Conservation (phyloP, 1,140 invertebrate species). For the Ericerus pela region DNA sequence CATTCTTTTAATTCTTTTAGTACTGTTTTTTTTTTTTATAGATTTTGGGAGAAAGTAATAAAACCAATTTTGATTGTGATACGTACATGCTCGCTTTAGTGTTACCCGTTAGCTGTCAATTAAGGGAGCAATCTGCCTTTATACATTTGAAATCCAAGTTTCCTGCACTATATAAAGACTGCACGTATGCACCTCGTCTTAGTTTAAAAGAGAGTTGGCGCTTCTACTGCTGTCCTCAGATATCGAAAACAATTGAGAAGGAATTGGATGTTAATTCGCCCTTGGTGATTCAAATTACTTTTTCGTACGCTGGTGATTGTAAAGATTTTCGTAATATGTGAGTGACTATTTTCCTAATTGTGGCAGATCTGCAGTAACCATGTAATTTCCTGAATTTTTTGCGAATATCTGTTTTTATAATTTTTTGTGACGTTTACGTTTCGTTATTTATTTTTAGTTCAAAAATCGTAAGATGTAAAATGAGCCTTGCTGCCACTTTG, state of each 20-base stretch:
- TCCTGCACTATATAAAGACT: background rate
- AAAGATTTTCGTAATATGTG: background rate
- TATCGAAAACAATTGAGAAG: background rate
- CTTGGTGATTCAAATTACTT: conserved; percentile 1
- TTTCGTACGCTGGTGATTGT: background rate
- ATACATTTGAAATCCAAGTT: background rate
- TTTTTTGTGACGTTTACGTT: too few species aligned
- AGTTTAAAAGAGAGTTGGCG: background rate
- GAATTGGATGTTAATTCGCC: background rate
- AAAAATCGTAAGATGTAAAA: too few species aligned
- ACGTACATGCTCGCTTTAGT: background rate
- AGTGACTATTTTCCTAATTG: too few species aligned
- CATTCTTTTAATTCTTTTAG: too few species aligned
- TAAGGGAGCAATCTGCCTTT: background rate
- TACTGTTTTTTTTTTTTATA: too few species aligned
- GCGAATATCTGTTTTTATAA: too few species aligned
- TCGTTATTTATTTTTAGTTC: too few species aligned
- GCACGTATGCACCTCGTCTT: background rate
- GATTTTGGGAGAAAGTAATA: too few species aligned
- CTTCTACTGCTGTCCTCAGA: background rate
- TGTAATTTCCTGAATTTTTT: too few species aligned
- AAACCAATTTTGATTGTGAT: background rate
- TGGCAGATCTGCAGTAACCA: too few species aligned
- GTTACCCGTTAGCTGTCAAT: background rate
- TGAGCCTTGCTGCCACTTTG: too few species aligned